Evolutionary conservation across 35 echinoderm and acorn worm genomes (phyloP).

Genomic region (Stichopus chloronotus): DNA sequence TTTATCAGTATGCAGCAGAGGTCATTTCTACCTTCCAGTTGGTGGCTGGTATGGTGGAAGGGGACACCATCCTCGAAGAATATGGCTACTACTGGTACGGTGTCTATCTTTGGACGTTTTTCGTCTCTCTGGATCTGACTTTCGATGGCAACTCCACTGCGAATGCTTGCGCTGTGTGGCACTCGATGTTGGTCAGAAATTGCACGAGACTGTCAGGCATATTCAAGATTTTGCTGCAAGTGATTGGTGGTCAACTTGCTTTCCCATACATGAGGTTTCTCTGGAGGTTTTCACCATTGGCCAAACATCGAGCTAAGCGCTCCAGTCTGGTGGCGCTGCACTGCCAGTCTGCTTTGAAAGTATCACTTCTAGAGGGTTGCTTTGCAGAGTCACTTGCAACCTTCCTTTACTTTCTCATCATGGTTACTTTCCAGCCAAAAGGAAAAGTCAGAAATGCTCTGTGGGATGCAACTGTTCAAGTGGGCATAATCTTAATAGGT

Average conservation of each 20-base stretch:
- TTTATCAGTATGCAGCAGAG: conserved; percentile 76
- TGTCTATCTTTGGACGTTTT: conserved; percentile 82
- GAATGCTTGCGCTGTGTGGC: conserved; percentile 75
- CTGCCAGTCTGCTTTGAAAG: conserved; percentile 77
- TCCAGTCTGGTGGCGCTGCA: conserved; percentile 68
- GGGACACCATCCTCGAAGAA: conserved; percentile 87
- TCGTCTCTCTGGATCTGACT: conserved; percentile 75
- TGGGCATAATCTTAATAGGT: conserved; percentile 41
- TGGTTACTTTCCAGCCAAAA: conserved; percentile 37
- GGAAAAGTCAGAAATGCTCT: conserved; percentile 24
- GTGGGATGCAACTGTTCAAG: conserved; percentile 37
- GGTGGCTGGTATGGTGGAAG: conserved; percentile 91
- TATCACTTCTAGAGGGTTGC: conserved; percentile 29
- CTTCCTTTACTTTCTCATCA: conserved; percentile 44
- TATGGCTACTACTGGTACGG: conserved; percentile 77
- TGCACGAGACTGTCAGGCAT: conserved; percentile 24
- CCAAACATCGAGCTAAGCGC: conserved; percentile 66
- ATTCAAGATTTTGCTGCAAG: conserved; percentile 67
- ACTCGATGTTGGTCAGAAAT: conserved; percentile 61
- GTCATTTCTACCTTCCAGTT: conserved; percentile 93
- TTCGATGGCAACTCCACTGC: conserved; percentile 91
- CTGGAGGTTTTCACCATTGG: conserved; percentile 78
- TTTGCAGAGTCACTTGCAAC: conserved; percentile 47
- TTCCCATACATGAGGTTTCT: conserved; percentile 76
- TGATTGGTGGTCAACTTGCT: conserved; percentile 86